Evolutionary conservation across 2,888 invertebrate genomes (phyloP).

Genomic region (Cerceris ruficornis): DNA sequence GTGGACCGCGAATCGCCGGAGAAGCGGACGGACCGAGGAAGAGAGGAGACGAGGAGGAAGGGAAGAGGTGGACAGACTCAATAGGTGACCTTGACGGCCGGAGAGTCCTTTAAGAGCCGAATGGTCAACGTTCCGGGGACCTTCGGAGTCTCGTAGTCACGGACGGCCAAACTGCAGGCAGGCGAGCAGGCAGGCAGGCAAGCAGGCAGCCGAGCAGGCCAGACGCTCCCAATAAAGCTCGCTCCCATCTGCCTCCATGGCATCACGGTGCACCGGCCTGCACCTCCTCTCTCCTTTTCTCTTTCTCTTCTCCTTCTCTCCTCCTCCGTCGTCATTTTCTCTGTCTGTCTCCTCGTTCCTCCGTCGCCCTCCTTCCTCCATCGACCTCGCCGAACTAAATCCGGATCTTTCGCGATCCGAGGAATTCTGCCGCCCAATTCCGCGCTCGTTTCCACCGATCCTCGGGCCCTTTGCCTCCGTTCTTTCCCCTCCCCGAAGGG

Average conservation of each 20-base stretch:
- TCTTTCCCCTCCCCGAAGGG: not conserved
- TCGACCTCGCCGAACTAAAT: slow-evolving; percentile 52
- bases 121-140: slow-evolving; percentile 80
- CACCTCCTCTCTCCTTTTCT: slow-evolving; percentile 12
- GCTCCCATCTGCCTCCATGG: slow-evolving; percentile 64
- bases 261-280: slow-evolving; percentile 26
- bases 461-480: slow-evolving; percentile 14
- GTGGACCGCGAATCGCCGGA: not conserved
- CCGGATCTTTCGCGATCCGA: slow-evolving; percentile 54
- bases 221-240: slow-evolving; percentile 77
- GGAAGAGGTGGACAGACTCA: slow-evolving; percentile 57
- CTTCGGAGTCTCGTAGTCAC: slow-evolving; percentile 75
- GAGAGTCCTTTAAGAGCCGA: slow-evolving; percentile 75
- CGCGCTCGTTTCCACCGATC: slow-evolving; percentile 36
- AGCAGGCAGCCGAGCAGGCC: slow-evolving; percentile 25
- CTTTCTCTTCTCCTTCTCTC: slow-evolving; percentile 11
- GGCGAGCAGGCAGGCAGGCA: too few species aligned
- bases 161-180: slow-evolving; percentile 74
- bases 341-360: too few species aligned
- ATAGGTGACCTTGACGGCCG: slow-evolving; percentile 74
- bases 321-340: slow-evolving; percentile 18
- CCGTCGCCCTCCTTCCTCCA: slow-evolving; percentile 21
- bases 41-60: slow-evolving; percentile 35
- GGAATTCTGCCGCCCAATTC: slow-evolving; percentile 52
- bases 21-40: not conserved